Evolutionary conservation across 2,888 invertebrate species (phyloP).

Genomic region (Drosophila subquinaria): DNA sequence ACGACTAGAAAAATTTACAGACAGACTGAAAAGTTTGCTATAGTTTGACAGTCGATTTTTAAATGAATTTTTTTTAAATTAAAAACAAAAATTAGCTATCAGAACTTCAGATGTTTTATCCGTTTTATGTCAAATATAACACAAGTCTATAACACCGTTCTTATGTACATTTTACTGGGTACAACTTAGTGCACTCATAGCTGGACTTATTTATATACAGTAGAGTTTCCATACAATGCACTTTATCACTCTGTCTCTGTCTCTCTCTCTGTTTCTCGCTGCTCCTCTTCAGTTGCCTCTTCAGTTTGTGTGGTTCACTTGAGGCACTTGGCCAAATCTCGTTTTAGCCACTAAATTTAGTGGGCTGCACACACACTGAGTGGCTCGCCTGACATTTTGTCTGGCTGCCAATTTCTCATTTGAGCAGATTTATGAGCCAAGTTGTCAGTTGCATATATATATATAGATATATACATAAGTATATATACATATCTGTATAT

Average conservation of each 20-base stretch:
- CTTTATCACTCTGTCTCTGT: not conserved
- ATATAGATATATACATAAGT: slow-evolving; percentile 7
- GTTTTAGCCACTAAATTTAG: slow-evolving; percentile 50
- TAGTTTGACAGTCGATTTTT: no score
- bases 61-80: no score
- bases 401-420: slow-evolving; percentile 69
- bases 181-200: no score
- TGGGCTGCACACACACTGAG: slow-evolving; percentile 60
- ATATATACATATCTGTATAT: slow-evolving; percentile 12
- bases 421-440: slow-evolving; percentile 64
- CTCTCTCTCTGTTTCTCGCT: not conserved
- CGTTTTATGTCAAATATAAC: no score
- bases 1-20: no score
- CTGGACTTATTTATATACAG: no score
- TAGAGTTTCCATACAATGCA: not conserved
- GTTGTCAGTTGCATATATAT: slow-evolving; percentile 44
- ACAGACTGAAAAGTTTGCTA: no score
- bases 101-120: no score
- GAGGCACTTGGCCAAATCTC: slow-evolving; percentile 46
- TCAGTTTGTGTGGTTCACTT: slow-evolving; percentile 2
- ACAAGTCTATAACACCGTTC: no score
- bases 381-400: slow-evolving; percentile 51
- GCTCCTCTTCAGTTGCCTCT: not conserved
- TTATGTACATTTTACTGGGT: no score
- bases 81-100: no score